Conservation (phyloP, 2,797 vertebrate genomes). For the Alfaro cultratus region DNA sequence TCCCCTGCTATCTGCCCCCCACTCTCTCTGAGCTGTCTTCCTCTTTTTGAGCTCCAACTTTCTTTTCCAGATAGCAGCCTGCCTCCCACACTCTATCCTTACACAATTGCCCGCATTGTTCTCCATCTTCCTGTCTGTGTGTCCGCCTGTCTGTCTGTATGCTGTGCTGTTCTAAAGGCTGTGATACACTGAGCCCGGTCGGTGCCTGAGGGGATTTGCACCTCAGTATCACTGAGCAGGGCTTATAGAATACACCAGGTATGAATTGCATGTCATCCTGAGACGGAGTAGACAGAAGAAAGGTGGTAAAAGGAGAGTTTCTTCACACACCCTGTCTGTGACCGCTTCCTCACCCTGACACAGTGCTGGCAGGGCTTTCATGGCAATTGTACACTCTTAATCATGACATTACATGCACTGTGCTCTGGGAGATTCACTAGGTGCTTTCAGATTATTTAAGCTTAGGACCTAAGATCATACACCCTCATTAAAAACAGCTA, state of each 20-base stretch:
- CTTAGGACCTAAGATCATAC: slow-evolving; percentile 78
- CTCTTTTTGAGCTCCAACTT: slow-evolving; percentile 68
- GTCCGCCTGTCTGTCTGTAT: slow-evolving; percentile 65
- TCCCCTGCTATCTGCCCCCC: slow-evolving; percentile 55
- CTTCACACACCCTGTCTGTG: slow-evolving; percentile 80
- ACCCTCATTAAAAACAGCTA: slow-evolving; percentile 79
- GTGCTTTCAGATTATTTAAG: slow-evolving; percentile 79
- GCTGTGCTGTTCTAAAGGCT: slow-evolving; percentile 66
- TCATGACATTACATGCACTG: slow-evolving; percentile 77
- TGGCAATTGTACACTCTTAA: slow-evolving; percentile 74
- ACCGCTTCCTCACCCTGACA: slow-evolving; percentile 80
- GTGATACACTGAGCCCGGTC: slow-evolving; percentile 73
- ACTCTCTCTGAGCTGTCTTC: slow-evolving; percentile 61
- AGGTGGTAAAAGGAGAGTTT: slow-evolving; percentile 74
- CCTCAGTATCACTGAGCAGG: slow-evolving; percentile 85
- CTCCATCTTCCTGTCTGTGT: slow-evolving; percentile 69
- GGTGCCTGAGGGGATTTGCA: slow-evolving; percentile 83
- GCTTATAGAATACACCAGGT: slow-evolving; percentile 79
- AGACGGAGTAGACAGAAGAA: slow-evolving; percentile 84
- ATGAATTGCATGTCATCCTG: slow-evolving; percentile 78
- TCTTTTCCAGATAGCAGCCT: slow-evolving; percentile 73
- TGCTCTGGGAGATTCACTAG: slow-evolving; percentile 71
- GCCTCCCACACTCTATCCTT: slow-evolving; percentile 72
- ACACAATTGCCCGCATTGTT: slow-evolving; percentile 75
- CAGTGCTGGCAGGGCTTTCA: slow-evolving; percentile 71